phyloP scores from a whole-genome alignment of 2,797 vertebrate genomes.

The Melanotaenia nigrans region DNA sequence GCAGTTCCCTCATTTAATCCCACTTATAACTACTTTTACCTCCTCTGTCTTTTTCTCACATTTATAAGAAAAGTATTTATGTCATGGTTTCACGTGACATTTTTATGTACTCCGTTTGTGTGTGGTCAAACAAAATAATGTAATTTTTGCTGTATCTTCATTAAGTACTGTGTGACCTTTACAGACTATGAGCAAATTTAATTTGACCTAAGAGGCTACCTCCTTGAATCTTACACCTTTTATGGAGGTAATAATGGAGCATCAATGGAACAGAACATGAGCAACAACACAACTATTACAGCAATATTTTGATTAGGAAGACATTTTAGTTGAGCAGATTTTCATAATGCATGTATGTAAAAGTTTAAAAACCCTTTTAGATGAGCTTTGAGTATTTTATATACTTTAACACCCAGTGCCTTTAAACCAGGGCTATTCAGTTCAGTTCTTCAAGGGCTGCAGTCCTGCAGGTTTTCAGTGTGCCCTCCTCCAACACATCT shows the following conservation, averaged over 20 bases:
- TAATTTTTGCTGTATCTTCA: background rate
- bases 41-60: too few relatives aligned
- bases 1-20: too few relatives aligned
- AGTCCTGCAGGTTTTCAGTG: too few relatives aligned
- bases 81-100: too few relatives aligned
- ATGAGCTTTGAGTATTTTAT: background rate
- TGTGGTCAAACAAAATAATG: background rate
- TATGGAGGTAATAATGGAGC: background rate
- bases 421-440: background rate
- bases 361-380: background rate
- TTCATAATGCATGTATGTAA: background rate
- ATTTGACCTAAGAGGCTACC: constrained; percentile 2
- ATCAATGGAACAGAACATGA: background rate
- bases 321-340: background rate
- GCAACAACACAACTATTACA: background rate
- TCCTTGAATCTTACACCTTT: background rate
- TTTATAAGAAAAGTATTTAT: too few relatives aligned
- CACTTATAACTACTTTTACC: too few relatives aligned
- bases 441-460: too few relatives aligned
- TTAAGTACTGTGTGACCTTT: constrained; percentile 1
- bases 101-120: too few relatives aligned
- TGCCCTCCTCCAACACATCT: too few relatives aligned
- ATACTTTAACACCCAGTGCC: background rate
- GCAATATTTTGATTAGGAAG: background rate
- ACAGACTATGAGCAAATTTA: background rate